Conservation (phyloP, 1,140 invertebrate species). For the Cotesia vestalis region DNA sequence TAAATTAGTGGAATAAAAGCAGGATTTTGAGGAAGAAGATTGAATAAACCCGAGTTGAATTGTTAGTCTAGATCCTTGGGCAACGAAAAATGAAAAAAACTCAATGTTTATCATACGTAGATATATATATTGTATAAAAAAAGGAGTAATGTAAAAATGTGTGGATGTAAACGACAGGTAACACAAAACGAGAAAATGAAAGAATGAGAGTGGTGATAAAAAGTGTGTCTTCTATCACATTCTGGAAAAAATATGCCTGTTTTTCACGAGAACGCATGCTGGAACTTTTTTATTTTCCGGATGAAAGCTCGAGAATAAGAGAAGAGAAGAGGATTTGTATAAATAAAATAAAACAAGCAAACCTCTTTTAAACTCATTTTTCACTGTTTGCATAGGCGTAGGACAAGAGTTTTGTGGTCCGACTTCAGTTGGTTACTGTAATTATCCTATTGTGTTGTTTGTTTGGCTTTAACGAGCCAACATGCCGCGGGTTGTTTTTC, state of each 20-base stretch:
- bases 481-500: slow-evolving; percentile 14
- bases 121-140: too few species aligned
- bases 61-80: too few species aligned
- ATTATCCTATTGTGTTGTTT: slow-evolving; percentile 24
- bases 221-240: slow-evolving; percentile 16
- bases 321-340: not conserved
- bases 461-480: slow-evolving; percentile 26
- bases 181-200: not conserved
- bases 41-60: too few species aligned
- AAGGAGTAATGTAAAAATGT: too few species aligned
- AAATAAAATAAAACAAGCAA: not conserved
- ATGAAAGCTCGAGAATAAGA: slow-evolving; percentile 3
- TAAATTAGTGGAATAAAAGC: too few species aligned
- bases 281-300: not conserved
- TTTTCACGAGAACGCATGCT: slow-evolving; percentile 8
- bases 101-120: too few species aligned
- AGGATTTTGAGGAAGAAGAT: too few species aligned
- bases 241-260: not conserved
- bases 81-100: too few species aligned
- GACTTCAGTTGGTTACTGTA: slow-evolving; percentile 6
- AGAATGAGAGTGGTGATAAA: not conserved
- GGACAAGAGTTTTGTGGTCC: slow-evolving; percentile 1
- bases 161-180: too few species aligned
- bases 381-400: not conserved
- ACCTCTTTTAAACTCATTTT: not conserved